phyloP scores from a whole-genome alignment of 2,113 vertebrate species.

The Ibidorhyncha struthersii region DNA sequence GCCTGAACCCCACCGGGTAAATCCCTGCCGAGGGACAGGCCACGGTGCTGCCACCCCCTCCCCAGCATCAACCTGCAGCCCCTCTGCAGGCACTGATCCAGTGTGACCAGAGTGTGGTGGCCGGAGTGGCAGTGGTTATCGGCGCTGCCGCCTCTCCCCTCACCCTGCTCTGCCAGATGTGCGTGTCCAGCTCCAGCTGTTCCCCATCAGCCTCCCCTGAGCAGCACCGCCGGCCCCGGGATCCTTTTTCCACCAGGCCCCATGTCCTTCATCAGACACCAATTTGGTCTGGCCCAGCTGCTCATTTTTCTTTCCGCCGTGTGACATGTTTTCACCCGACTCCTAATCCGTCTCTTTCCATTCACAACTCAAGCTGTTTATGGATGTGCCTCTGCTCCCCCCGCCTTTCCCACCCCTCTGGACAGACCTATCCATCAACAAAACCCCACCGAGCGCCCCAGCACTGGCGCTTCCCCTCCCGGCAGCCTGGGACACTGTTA shows the following conservation, averaged over 20 bases:
- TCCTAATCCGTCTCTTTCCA: conserved; percentile 74
- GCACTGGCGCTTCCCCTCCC: not conserved
- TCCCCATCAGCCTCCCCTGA: conserved; percentile 59
- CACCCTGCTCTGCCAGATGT: conserved; percentile 36
- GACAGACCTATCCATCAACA: conserved; percentile 59
- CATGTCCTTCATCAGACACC: conserved; percentile 72
- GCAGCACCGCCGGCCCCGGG: conserved; percentile 8
- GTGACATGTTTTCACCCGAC: conserved; percentile 72
- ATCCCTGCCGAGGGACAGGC: not conserved
- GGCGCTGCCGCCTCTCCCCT: not conserved
- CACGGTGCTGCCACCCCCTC: rapidly evolving
- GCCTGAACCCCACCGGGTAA: not conserved
- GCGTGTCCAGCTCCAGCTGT: conserved; percentile 55
- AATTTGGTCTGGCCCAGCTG: conserved; percentile 66
- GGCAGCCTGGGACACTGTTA: not conserved
- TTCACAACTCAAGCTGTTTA: conserved; percentile 69
- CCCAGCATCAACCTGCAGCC: not conserved
- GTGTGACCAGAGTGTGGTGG: rapidly evolving
- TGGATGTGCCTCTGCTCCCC: conserved; percentile 52
- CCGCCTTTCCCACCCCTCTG: not conserved
- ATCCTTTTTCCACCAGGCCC: conserved; percentile 65
- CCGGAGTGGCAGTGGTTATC: rapidly evolving
- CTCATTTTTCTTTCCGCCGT: conserved; percentile 70
- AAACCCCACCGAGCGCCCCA: not conserved
- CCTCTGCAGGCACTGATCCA: rapidly evolving